phyloP scores from a whole-genome alignment of 2,888 invertebrate species.

The Erebia epiphron region DNA sequence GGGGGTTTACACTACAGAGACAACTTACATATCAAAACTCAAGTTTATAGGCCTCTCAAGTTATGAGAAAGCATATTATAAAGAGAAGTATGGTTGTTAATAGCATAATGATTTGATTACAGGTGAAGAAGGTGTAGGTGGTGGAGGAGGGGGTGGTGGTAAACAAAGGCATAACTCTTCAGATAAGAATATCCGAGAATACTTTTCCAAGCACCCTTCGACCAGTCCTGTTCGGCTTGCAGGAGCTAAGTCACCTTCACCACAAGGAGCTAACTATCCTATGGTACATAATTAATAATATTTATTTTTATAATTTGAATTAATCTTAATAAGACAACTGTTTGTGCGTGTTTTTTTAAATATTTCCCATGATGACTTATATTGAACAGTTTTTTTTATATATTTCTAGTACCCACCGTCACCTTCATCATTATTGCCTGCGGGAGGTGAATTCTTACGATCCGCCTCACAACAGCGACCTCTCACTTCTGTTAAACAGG shows the following conservation, averaged over 20 bases:
- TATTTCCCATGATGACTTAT: constrained; percentile 3
- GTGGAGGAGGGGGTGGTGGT: constrained; percentile 81
- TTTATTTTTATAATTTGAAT: constrained; percentile 5
- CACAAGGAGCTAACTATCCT: constrained; percentile 90
- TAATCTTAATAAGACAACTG: no score
- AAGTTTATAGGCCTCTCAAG: no score
- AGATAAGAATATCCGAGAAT: constrained; percentile 96
- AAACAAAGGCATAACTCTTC: constrained; percentile 78
- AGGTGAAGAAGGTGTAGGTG: constrained; percentile 81
- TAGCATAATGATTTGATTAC: constrained; percentile 17
- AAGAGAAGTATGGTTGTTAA: background rate
- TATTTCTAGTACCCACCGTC: constrained; percentile 87
- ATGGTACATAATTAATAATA: constrained; percentile 83
- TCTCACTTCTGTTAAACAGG: constrained; percentile 79
- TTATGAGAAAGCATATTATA: background rate
- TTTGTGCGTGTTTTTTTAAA: background rate
- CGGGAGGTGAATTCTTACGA: constrained; percentile 84
- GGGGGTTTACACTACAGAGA: no score
- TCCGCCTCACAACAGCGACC: constrained; percentile 76
- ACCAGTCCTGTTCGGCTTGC: constrained; percentile 92
- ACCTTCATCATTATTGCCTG: constrained; percentile 81
- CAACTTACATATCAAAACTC: no score
- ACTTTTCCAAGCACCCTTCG: constrained; percentile 91
- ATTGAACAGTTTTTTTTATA: constrained; percentile 40
- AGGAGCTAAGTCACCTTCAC: constrained; percentile 92